Percentiles rank a stretch among this genome's conserved stretches.
These are phyloP conservation scores for Agonum fuliginosum DNA, from an alignment of 2,888 invertebrate genomes.

Conservation along the genomic window DNA sequence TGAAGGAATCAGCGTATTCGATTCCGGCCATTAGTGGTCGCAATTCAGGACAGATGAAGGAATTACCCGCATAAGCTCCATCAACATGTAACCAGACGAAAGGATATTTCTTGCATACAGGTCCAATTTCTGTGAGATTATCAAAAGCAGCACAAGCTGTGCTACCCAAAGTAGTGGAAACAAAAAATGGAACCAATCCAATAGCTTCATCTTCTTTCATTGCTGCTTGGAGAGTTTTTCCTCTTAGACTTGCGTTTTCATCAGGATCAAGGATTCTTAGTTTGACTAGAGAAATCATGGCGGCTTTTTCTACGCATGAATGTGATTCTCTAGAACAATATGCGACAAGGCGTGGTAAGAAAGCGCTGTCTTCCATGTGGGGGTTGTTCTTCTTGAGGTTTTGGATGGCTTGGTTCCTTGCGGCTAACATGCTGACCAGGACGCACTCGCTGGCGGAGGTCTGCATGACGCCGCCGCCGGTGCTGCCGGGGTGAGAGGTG, in stretches of 20 bases:
- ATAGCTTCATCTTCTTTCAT: constrained; percentile 83
- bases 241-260: constrained; percentile 79
- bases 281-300: constrained; percentile 85
- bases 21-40: constrained; percentile 79
- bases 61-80: constrained; percentile 91
- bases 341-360: constrained; percentile 85
- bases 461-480: constrained; percentile 88
- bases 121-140: constrained; percentile 85
- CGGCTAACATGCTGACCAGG: constrained; percentile 85
- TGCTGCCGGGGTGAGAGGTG: constrained; percentile 73
- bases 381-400: constrained; percentile 76
- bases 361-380: constrained; percentile 79
- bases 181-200: constrained; percentile 89
- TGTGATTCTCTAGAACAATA: constrained; percentile 85
- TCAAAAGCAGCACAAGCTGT: constrained; percentile 91
- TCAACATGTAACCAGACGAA: constrained; percentile 92
- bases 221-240: constrained; percentile 77
- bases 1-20: constrained; percentile 89
- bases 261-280: constrained; percentile 83
- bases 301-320: constrained; percentile 86
- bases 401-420: constrained; percentile 82
- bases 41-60: constrained; percentile 90
- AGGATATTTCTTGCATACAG: constrained; percentile 78
- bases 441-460: constrained; percentile 90
- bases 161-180: constrained; percentile 88